Conservation (phyloP, 1,140 invertebrate genomes). For the Venustaconcha ellipsiformis region DNA sequence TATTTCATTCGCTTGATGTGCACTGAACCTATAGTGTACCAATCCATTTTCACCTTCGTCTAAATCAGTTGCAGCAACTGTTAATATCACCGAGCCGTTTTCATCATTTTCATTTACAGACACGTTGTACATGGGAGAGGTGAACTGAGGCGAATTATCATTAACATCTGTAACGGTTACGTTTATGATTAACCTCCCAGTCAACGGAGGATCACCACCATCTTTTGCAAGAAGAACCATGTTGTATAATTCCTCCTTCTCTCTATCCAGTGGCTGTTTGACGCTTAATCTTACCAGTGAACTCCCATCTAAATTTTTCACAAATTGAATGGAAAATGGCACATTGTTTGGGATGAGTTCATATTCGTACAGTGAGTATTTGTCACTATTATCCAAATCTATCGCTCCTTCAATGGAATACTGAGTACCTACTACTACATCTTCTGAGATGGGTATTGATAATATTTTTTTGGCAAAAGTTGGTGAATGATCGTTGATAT, state of each 20-base stretch:
- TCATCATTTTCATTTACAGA: conserved; percentile 16
- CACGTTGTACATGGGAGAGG: conserved; percentile 11
- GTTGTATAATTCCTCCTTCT: conserved; percentile 19
- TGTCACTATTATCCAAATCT: conserved; percentile 75
- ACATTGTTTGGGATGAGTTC: conserved; percentile 34
- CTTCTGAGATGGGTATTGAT: conserved; percentile 67
- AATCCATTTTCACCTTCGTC: conserved; percentile 17
- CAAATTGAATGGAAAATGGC: conserved; percentile 48
- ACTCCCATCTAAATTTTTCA: conserved; percentile 36
- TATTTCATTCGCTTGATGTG: conserved; percentile 19
- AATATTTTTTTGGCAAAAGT: conserved; percentile 73
- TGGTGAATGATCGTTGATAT: conserved; percentile 95
- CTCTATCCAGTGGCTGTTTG: conserved; percentile 18
- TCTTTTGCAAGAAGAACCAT: conserved; percentile 19
- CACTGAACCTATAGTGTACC: conserved; percentile 20
- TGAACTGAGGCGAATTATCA: conserved; percentile 25
- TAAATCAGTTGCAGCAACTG: conserved; percentile 18
- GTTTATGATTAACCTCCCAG: conserved; percentile 12
- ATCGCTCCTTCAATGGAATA: conserved; percentile 73
- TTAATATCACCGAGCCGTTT: conserved; percentile 5
- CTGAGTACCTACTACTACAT: conserved; percentile 72
- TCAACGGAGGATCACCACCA: conserved; percentile 14
- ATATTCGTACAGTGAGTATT: conserved; percentile 52
- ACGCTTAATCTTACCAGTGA: conserved; percentile 22
- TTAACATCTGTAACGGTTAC: conserved; percentile 20